Percentiles rank a stretch among this genome's conserved stretches.
Conservation (phyloP, 2,888 invertebrate genomes). For the Lagria hirta region DNA sequence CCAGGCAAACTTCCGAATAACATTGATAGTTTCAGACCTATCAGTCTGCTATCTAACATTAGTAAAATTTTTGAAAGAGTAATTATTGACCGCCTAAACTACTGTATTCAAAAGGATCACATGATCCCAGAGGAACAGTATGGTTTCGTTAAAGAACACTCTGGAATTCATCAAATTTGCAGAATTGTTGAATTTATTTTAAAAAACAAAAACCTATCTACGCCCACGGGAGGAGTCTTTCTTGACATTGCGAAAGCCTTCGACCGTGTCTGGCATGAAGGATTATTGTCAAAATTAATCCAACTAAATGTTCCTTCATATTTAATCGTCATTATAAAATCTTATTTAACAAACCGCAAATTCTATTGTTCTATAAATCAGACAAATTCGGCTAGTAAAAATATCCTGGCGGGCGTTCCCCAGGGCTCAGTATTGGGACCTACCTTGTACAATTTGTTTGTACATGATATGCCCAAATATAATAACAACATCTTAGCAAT, state of each 20-base stretch:
- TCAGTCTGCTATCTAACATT: conserved; percentile 33
- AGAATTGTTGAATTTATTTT: too few species aligned
- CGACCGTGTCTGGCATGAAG: not conserved
- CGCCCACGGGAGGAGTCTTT: too few species aligned
- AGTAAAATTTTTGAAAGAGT: conserved; percentile 37
- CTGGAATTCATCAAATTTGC: too few species aligned
- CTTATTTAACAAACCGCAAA: too few species aligned
- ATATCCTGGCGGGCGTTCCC: not conserved
- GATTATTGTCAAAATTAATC: not conserved
- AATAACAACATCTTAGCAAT: too few species aligned
- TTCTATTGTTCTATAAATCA: too few species aligned
- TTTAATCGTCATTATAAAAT: not conserved
- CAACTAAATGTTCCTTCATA: not conserved
- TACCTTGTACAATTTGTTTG: not conserved
- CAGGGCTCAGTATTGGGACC: too few species aligned
- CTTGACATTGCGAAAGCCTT: too few species aligned
- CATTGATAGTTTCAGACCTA: conserved; percentile 32
- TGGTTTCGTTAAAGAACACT: conserved; percentile 30
- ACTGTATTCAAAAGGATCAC: too few species aligned
- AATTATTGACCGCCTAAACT: conserved; percentile 25
- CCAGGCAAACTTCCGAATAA: conserved; percentile 30
- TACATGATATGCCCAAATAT: too few species aligned
- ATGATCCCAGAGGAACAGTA: too few species aligned
- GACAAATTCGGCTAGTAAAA: too few species aligned
- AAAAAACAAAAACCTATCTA: conserved; percentile 31